Percentiles rank a stretch among this genome's conserved stretches.
Evolutionary conservation across 2,797 vertebrate species (phyloP).

Genomic region (Sebastes hubbsi): DNA sequence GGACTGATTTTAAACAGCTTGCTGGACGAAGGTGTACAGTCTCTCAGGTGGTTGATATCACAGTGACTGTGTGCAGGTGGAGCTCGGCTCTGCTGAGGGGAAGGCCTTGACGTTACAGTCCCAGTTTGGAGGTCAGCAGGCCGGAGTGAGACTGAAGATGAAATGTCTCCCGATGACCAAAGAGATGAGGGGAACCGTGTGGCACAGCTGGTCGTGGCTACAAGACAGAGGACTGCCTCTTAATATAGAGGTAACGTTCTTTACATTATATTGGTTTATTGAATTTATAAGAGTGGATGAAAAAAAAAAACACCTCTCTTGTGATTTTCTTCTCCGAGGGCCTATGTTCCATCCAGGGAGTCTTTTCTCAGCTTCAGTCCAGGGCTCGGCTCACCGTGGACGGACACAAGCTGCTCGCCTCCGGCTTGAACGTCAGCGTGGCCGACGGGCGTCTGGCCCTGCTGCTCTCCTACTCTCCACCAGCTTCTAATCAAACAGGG

Average conservation of each 20-base stretch:
- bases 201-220: conserved; percentile 79
- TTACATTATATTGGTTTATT: not conserved
- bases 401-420: conserved; percentile 71
- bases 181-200: conserved; percentile 73
- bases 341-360: conserved; percentile 60
- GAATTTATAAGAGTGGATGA: not conserved
- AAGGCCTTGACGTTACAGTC: conserved; percentile 67
- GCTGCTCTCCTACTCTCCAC: conserved; percentile 73
- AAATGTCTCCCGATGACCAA: conserved; percentile 56
- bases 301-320: not conserved
- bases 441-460: conserved; percentile 57
- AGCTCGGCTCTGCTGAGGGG: conserved; percentile 59
- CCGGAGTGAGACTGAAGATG: conserved; percentile 61
- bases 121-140: conserved; percentile 67
- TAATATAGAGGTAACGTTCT: conserved; percentile 67
- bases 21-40: not conserved
- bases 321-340: conserved; percentile 62
- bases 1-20: not conserved
- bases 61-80: conserved; percentile 54
- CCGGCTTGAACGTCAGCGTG: conserved; percentile 68
- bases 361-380: conserved; percentile 63
- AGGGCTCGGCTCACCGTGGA: conserved; percentile 61
- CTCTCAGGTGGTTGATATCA: not conserved
- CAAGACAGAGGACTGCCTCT: conserved; percentile 74
- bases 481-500: conserved; percentile 50